Percentiles rank a stretch among this genome's conserved stretches.
Evolutionary conservation across 2,888 invertebrate genomes (phyloP).

Genomic region (Tiliacea aurago): DNA sequence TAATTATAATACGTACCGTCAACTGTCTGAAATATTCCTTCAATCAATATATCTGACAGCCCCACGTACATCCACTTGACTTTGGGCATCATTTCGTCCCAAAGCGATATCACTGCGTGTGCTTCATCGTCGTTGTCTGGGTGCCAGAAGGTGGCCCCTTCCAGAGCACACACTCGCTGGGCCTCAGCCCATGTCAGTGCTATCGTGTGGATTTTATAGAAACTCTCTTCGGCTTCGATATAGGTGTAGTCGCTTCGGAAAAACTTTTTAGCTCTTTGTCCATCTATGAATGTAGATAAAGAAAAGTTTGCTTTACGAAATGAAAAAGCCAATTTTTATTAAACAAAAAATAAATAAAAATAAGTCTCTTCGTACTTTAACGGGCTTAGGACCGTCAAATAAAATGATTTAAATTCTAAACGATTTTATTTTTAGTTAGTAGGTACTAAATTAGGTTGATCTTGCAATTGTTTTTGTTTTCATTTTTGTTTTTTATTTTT

Average conservation of each 20-base stretch:
- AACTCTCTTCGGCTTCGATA: slow-evolving; percentile 72
- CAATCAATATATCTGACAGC: slow-evolving; percentile 72
- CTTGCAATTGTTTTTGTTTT: too few species aligned
- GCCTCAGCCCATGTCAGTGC: slow-evolving; percentile 77
- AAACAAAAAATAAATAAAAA: too few species aligned
- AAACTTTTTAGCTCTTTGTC: slow-evolving; percentile 73
- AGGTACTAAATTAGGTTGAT: too few species aligned
- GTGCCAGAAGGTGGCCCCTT: slow-evolving; percentile 79
- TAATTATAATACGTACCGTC: slow-evolving; percentile 62
- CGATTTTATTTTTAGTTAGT: too few species aligned
- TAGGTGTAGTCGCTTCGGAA: slow-evolving; percentile 82
- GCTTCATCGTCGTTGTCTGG: slow-evolving; percentile 77
- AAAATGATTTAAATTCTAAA: too few species aligned
- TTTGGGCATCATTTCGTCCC: slow-evolving; percentile 69
- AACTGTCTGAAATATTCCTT: slow-evolving; percentile 78
- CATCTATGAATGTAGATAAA: slow-evolving; percentile 67
- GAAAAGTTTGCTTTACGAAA: not conserved
- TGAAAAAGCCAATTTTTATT: not conserved
- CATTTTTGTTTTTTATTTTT: too few species aligned
- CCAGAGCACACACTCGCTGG: slow-evolving; percentile 73
- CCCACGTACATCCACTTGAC: slow-evolving; percentile 70
- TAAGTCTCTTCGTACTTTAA: too few species aligned
- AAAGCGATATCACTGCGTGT: slow-evolving; percentile 65
- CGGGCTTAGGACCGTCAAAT: too few species aligned
- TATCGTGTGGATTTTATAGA: slow-evolving; percentile 82